These are phyloP conservation scores for Seladonia tumulorum DNA, from an alignment of 2,888 invertebrate species.

Conservation along the genomic window DNA sequence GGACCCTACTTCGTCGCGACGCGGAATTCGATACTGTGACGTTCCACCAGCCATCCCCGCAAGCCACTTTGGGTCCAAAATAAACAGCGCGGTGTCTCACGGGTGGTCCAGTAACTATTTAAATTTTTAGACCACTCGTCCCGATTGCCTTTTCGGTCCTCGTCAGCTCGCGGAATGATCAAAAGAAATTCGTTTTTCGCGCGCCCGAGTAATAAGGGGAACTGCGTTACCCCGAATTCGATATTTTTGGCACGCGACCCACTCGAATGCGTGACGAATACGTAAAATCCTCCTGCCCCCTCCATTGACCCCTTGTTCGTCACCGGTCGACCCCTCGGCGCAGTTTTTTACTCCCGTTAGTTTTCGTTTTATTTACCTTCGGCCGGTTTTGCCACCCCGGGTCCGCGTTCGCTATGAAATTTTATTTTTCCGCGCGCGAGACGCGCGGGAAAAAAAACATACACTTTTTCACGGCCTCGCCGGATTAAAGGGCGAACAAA, in stretches of 20 bases:
- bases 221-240: background rate
- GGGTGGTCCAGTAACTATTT: background rate
- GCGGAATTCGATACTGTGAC: background rate
- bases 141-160: background rate
- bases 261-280: slow-evolving; percentile 14
- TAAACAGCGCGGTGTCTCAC: background rate
- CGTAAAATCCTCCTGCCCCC: background rate
- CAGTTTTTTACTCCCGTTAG: background rate
- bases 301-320: background rate
- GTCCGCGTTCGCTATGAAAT: background rate
- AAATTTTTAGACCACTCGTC: background rate
- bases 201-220: slow-evolving; percentile 2
- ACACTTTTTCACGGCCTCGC: background rate
- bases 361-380: slow-evolving; percentile 1
- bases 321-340: background rate
- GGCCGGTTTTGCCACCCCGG: background rate
- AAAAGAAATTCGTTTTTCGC: background rate
- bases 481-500: slow-evolving; percentile 1
- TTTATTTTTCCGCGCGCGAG: background rate
- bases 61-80: background rate
- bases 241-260: slow-evolving; percentile 13
- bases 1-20: background rate
- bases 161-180: background rate
- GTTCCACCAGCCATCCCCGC: background rate
- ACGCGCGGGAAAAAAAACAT: background rate